A percentile compares a stretch with the other conserved stretches of the same genome.
phyloP scores from a whole-genome alignment of 2,797 vertebrate species.

The Chanos chanos region DNA sequence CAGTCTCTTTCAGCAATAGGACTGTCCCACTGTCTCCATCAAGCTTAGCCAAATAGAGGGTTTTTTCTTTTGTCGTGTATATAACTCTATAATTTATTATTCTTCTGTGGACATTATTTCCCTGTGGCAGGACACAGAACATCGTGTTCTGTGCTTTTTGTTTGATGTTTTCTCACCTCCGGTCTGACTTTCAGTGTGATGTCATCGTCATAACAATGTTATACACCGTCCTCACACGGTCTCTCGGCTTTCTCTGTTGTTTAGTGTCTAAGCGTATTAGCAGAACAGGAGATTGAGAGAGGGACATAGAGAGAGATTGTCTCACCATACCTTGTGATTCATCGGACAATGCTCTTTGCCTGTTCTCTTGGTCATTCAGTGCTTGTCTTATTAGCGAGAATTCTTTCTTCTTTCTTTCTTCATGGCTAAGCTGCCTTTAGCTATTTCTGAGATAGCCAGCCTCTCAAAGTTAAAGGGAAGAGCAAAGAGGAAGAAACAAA shows the following conservation, averaged over 20 bases:
- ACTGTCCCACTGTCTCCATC: no score
- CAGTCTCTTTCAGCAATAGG: no score
- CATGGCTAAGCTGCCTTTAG: neutral
- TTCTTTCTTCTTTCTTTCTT: neutral
- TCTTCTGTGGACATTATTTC: no score
- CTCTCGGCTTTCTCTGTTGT: neutral
- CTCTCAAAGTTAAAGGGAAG: constrained; percentile 5
- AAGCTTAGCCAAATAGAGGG: no score
- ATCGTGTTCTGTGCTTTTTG: no score
- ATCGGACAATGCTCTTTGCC: neutral
- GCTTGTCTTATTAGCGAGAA: no score
- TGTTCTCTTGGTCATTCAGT: neutral
- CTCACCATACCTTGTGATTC: neutral
- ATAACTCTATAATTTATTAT: no score
- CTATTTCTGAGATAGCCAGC: constrained; percentile 2
- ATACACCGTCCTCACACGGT: neutral
- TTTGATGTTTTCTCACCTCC: no score
- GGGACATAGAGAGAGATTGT: neutral
- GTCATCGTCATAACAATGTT: no score
- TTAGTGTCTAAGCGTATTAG: neutral
- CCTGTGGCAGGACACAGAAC: no score
- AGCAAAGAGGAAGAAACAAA: neutral
- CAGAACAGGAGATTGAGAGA: neutral
- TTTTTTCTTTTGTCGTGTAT: no score
- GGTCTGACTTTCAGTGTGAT: no score